phyloP scores from a whole-genome alignment of 2,113 vertebrate genomes.

The Pterocles orientalis region DNA sequence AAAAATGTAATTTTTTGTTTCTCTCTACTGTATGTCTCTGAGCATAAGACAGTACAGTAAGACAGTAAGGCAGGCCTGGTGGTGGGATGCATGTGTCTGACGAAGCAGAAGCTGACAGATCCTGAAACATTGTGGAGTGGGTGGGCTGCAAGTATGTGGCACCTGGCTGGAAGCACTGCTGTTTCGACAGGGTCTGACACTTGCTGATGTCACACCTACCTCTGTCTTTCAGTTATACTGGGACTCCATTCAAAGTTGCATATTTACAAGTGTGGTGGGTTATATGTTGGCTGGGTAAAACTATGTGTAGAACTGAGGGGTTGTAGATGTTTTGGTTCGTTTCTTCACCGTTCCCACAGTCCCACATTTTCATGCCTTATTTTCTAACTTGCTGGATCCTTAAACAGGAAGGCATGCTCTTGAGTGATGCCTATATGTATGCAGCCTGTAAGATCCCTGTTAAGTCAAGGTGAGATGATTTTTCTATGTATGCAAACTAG shows the following conservation, averaged over 20 bases:
- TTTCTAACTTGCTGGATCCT: neutral
- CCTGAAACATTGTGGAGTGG: accelerated
- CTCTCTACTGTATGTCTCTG: neutral
- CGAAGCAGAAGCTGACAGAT: neutral
- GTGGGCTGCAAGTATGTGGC: neutral
- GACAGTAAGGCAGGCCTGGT: neutral
- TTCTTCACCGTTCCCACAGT: neutral
- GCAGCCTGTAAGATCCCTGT: neutral
- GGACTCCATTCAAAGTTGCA: neutral
- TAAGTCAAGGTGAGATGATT: neutral
- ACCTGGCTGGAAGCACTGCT: neutral
- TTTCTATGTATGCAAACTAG: neutral
- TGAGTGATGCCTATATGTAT: neutral
- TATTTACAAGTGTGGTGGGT: neutral
- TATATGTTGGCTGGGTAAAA: neutral
- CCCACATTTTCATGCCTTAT: neutral
- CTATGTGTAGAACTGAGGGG: neutral
- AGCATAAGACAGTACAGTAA: neutral
- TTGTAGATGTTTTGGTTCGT: neutral
- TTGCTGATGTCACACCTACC: neutral
- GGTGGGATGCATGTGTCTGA: neutral
- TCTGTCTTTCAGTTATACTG: neutral
- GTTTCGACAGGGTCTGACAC: neutral
- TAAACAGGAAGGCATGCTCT: neutral
- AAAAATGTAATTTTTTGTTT: constrained; percentile 9